A percentile compares a stretch with the other conserved stretches of the same genome.
phyloP scores from a whole-genome alignment of 2,888 invertebrate genomes.

The Hipparchia semele region DNA sequence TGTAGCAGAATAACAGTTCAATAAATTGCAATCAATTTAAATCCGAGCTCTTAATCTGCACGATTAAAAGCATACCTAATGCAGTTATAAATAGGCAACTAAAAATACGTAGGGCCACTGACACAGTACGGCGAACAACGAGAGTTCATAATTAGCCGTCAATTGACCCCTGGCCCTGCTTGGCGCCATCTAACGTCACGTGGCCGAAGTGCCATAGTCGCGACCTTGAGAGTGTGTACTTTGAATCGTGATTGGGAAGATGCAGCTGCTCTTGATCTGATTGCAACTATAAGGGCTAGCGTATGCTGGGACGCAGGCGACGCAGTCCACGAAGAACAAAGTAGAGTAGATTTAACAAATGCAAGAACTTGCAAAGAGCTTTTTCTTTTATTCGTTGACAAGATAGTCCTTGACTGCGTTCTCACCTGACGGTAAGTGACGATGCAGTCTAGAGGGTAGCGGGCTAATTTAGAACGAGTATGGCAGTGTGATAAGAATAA shows the following conservation, averaged over 20 bases:
- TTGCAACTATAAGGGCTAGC: neutral
- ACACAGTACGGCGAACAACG: slow-evolving; percentile 46
- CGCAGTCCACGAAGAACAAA: too few relatives aligned
- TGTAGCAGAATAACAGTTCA: slow-evolving; percentile 1
- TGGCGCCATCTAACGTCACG: slow-evolving; percentile 52
- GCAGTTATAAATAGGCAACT: slow-evolving; percentile 48
- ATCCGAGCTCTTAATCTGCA: too few relatives aligned
- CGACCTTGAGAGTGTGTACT: slow-evolving; percentile 40
- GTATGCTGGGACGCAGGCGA: too few relatives aligned
- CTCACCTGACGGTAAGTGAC: too few relatives aligned
- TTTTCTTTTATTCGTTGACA: too few relatives aligned
- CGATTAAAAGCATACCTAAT: slow-evolving; percentile 2
- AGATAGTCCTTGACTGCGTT: too few relatives aligned
- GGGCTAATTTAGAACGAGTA: too few relatives aligned
- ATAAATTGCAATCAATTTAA: too few relatives aligned
- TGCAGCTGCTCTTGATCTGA: slow-evolving; percentile 17
- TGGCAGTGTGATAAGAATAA: too few relatives aligned
- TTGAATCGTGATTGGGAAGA: slow-evolving; percentile 26
- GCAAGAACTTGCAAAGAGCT: too few relatives aligned
- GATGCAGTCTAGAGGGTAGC: too few relatives aligned
- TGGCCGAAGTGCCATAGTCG: slow-evolving; percentile 39
- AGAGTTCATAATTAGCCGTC: slow-evolving; percentile 68
- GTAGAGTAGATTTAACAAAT: too few relatives aligned
- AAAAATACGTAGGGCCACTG: slow-evolving; percentile 60
- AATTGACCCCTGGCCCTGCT: slow-evolving; percentile 71